Evolutionary conservation across 2,113 vertebrate species (phyloP).

Genomic region (Microtus montanus): DNA sequence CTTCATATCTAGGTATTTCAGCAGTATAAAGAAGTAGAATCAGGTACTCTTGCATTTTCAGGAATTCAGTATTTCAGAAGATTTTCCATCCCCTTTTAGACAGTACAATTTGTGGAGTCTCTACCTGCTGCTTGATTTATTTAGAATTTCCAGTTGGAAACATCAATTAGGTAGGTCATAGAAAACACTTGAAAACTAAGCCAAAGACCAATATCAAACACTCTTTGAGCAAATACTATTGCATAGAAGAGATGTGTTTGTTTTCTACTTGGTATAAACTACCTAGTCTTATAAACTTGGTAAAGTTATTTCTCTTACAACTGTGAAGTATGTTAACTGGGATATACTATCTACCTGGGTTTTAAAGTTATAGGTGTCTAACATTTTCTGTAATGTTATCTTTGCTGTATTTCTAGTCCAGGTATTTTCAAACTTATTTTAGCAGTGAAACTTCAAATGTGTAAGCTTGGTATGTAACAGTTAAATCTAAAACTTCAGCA

Average conservation of each 20-base stretch:
- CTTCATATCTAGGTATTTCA: background rate
- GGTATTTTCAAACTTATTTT: slow-evolving; percentile 28
- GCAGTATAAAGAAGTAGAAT: background rate
- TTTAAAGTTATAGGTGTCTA: background rate
- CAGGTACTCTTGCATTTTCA: background rate
- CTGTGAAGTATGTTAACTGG: background rate
- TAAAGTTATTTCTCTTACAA: background rate
- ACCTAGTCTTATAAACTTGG: background rate
- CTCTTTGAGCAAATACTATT: background rate
- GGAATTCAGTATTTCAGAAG: background rate
- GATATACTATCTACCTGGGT: background rate
- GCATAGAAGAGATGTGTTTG: background rate
- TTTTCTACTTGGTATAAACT: background rate
- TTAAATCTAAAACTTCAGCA: background rate
- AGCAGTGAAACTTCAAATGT: background rate
- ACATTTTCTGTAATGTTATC: background rate
- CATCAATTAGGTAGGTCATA: background rate
- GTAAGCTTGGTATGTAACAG: background rate
- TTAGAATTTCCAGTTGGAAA: slow-evolving; percentile 1
- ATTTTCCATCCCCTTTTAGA: background rate
- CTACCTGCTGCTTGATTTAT: background rate
- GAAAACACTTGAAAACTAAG: slow-evolving; percentile 24
- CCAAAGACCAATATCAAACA: slow-evolving; percentile 1
- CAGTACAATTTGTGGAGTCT: background rate
- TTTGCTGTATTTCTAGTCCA: background rate